These are phyloP conservation scores for Halocynthia aurantium DNA, from an alignment of 23 tunicate species.

Conservation along the genomic window DNA sequence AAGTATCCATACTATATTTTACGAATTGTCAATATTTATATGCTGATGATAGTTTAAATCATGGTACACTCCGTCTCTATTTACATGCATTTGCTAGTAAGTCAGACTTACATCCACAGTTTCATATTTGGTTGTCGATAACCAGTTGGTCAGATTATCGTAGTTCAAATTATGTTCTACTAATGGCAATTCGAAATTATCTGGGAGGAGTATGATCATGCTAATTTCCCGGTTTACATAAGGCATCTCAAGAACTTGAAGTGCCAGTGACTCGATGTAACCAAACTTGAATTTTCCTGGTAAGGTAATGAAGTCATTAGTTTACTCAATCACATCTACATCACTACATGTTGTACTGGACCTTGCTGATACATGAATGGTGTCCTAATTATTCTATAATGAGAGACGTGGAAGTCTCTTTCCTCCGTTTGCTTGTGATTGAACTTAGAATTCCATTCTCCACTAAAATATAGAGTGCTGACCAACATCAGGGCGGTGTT, in stretches of 20 bases:
- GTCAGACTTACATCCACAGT: conserved; percentile 66
- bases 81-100: not conserved
- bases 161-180: conserved; percentile 53
- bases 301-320: not conserved
- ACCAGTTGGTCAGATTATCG: conserved; percentile 68
- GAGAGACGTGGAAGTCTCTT: conserved; percentile 67
- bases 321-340: no score
- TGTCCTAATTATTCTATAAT: conserved; percentile 65
- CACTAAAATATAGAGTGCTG: conserved; percentile 71
- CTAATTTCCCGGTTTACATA: conserved; percentile 73
- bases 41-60: no score
- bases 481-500: conserved; percentile 48
- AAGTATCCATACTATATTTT: no score
- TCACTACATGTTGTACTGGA: not conserved
- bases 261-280: conserved; percentile 49
- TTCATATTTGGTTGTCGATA: conserved; percentile 37
- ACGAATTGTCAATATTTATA: no score
- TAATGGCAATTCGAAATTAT: conserved; percentile 53
- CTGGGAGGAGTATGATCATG: conserved; percentile 67
- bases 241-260: conserved; percentile 67
- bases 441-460: conserved; percentile 87
- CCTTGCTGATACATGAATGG: conserved; percentile 92
- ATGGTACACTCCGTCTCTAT: no score
- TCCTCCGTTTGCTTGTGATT: conserved; percentile 40
- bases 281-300: conserved; percentile 72